phyloP scores from a whole-genome alignment of 2,113 vertebrate genomes.

The Pygoscelis antarcticus region DNA sequence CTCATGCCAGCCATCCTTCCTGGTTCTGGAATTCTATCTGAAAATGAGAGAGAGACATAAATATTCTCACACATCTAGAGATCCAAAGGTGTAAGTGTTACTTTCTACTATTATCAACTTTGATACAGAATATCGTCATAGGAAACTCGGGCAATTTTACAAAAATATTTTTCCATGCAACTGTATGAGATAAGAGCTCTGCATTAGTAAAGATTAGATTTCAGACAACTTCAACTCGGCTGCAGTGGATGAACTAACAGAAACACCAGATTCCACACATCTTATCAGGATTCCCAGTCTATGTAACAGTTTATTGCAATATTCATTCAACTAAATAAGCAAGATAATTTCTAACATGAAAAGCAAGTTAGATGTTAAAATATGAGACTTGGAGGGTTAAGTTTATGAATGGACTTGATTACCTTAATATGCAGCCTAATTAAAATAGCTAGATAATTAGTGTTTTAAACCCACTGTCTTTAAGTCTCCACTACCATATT shows the following conservation, averaged over 20 bases:
- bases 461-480: background rate
- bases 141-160: background rate
- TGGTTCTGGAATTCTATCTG: constrained; percentile 53
- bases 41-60: constrained; percentile 24
- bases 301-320: background rate
- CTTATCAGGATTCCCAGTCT: background rate
- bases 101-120: background rate
- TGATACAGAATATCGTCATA: background rate
- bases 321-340: background rate
- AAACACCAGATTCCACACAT: background rate
- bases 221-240: background rate
- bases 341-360: background rate
- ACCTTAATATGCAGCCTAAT: background rate
- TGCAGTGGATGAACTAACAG: background rate
- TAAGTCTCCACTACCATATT: background rate
- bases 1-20: background rate
- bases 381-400: background rate
- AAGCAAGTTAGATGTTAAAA: background rate
- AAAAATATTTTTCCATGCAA: background rate
- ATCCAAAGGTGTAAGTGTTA: background rate
- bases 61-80: background rate
- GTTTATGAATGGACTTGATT: background rate
- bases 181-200: background rate
- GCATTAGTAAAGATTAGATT: background rate
- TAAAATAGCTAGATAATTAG: background rate